Percentiles rank a stretch among this genome's conserved stretches.
These are phyloP conservation scores for Siniperca scherzeri DNA, from an alignment of 2,797 vertebrate genomes.

Conservation along the genomic window DNA sequence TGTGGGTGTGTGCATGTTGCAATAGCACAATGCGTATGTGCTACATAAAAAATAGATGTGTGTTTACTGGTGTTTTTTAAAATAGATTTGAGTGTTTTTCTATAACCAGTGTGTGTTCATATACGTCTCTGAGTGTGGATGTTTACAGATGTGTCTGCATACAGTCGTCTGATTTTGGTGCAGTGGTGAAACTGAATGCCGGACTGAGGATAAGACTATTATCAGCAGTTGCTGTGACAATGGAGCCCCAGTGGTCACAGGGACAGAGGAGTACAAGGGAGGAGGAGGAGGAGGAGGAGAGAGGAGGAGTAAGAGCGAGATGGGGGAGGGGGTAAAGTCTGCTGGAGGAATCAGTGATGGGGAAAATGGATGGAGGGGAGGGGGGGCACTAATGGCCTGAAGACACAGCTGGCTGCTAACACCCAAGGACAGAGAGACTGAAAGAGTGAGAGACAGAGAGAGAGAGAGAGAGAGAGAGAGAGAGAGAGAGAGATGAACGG, in stretches of 20 bases:
- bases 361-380: conserved; percentile 81
- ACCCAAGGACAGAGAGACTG: conserved; percentile 82
- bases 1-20: conserved; percentile 27
- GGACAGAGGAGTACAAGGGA: conserved; percentile 59
- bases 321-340: conserved; percentile 73
- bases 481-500: conserved; percentile 34
- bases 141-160: conserved; percentile 29
- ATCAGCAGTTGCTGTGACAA: conserved; percentile 77
- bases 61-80: background rate
- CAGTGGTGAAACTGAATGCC: conserved; percentile 69
- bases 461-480: conserved; percentile 26
- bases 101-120: background rate
- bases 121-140: background rate
- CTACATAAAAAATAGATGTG: conserved; percentile 1
- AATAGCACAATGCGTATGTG: conserved; percentile 18
- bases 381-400: conserved; percentile 80
- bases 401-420: conserved; percentile 87
- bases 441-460: conserved; percentile 66
- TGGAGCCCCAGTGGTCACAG: conserved; percentile 77
- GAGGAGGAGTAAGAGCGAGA: conserved; percentile 45
- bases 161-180: conserved; percentile 63
- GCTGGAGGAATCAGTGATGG: conserved; percentile 82
- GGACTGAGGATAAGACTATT: conserved; percentile 57
- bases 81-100: background rate
- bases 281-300: conserved; percentile 53